Evolutionary conservation across 2,113 vertebrate species (phyloP).

Genomic region (Scomber colias): DNA sequence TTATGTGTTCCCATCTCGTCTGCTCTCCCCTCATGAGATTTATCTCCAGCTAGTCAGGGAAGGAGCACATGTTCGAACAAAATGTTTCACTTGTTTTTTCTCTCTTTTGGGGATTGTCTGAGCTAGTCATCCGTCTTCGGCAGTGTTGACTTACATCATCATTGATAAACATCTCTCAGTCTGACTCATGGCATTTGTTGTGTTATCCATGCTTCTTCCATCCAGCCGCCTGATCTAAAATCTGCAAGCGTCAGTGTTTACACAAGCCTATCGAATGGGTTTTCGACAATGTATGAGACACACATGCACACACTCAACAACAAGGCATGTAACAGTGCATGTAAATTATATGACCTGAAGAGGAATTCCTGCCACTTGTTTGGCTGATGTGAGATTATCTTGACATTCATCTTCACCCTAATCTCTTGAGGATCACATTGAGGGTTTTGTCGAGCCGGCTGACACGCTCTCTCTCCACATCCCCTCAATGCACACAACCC

Average conservation of each 20-base stretch:
- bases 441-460: neutral
- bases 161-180: neutral
- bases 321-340: too few relatives aligned
- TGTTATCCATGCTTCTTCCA: neutral
- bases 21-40: constrained; percentile 33
- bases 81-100: neutral
- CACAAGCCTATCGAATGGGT: neutral
- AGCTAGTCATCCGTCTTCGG: neutral
- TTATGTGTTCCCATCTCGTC: constrained; percentile 63
- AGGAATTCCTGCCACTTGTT: neutral
- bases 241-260: neutral
- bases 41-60: constrained; percentile 11
- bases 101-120: neutral
- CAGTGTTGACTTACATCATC: constrained; percentile 9
- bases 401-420: neutral
- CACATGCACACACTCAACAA: neutral
- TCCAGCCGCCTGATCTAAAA: neutral
- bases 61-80: neutral
- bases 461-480: neutral
- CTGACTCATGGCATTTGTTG: neutral
- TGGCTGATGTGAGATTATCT: neutral
- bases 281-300: neutral
- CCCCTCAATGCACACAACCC: constrained; percentile 31
- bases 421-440: constrained; percentile 7
- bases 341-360: too few relatives aligned